Evolutionary conservation across 2,797 vertebrate genomes (phyloP), one percentile per base, ranked within the genome.

Genomic region (Hippopotamyrus pictus): DNA sequence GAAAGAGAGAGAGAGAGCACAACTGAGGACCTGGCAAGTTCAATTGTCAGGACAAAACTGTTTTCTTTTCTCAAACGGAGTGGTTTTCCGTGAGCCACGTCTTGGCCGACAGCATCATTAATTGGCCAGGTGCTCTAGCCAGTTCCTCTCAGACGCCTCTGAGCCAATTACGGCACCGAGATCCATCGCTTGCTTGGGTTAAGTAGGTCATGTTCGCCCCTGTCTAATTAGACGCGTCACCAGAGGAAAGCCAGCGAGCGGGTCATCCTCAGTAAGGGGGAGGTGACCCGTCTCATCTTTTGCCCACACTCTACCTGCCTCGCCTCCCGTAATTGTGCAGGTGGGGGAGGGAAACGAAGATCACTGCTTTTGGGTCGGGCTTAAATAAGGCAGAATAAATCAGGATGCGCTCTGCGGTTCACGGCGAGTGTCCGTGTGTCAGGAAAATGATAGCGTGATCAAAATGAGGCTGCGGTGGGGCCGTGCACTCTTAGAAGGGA

Each of bases 161-260:
- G 87, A 91, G 91, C 91, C 92, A 93, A 92, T 93, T 92, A 93
- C 90, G 91, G 84, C 54, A 46, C 88, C 76, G 89, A 89, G 91
- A 92, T 90, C 90, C 90, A 91, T 89, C 84, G 90, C 90, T 92
- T 90, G 87, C 88, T 90, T 90, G 90, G 91, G 92, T 92, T 92
- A 93, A 92, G 91, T 93, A 92, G 92, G 92, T 89, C 91, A 90
- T 53, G 90, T 89, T 91, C 91, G 91, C 92, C 92, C 46, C 90
- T 83, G 57, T 90, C 92, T 92, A 93, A 92, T 93, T 93, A 93
- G 90, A 91, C 69, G 54, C 89, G 59, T 87, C 89, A 87, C 85
- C 88, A 87, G 46, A 91, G 88, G 53, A 90, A 89, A 41, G 86
- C 89, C 90, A 51, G 51, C 88, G 90, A 91, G 88, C 90, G 87